phyloP scores from a whole-genome alignment of 2,113 vertebrate species.

The Mugil cephalus region DNA sequence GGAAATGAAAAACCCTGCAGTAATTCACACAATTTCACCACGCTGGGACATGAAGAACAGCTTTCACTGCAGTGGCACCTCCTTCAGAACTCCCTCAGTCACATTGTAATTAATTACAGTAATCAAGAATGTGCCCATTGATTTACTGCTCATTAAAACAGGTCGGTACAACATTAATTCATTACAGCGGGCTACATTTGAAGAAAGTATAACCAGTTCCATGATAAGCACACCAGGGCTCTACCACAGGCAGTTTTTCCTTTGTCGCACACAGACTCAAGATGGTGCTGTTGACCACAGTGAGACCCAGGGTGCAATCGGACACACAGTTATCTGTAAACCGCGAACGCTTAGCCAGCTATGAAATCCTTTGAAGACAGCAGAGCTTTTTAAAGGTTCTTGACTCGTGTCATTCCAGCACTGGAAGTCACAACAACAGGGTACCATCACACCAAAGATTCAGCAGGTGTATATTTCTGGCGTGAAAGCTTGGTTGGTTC shows the following conservation, averaged over 20 bases:
- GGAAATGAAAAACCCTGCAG: no score
- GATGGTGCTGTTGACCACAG: slow-evolving; percentile 21
- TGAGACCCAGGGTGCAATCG: slow-evolving; percentile 4
- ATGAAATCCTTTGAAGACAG: background rate
- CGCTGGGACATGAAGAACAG: no score
- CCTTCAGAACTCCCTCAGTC: no score
- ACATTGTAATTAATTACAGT: background rate
- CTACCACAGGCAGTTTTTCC: background rate
- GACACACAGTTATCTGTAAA: background rate
- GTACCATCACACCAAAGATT: background rate
- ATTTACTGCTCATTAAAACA: background rate
- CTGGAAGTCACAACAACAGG: slow-evolving; percentile 13
- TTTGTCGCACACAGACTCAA: slow-evolving; percentile 14
- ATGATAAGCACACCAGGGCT: background rate
- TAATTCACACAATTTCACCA: no score
- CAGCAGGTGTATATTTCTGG: slow-evolving; percentile 9
- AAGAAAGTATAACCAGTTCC: background rate
- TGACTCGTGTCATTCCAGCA: background rate
- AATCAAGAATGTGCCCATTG: background rate
- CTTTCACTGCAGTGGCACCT: no score
- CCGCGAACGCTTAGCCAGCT: background rate
- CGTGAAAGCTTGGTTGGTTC: slow-evolving; percentile 8
- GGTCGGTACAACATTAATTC: no score
- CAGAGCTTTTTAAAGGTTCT: slow-evolving; percentile 2
- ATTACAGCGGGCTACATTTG: background rate